Evolutionary conservation across 2,888 invertebrate species (phyloP), one percentile per base, ranked within the genome.

Genomic region (Tachina fera): DNA sequence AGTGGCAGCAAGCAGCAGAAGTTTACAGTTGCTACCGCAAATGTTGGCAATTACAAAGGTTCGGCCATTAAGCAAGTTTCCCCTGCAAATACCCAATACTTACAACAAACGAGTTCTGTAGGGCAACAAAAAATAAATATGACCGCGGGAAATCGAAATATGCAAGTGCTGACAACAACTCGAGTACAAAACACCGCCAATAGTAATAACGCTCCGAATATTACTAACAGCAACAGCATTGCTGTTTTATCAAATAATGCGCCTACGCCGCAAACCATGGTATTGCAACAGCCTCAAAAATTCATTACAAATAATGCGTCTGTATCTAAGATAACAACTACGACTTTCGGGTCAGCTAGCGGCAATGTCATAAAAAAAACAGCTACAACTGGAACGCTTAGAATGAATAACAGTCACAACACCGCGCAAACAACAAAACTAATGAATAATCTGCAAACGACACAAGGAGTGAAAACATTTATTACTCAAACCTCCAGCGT

Each of bases 331-430:
- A 85, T 87, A 61, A 83, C 68, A 60, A 60, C 60, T 19, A 13
- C 74, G 31, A 49, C 53, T 88, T 87, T 88, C 85, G 70, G 68
- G 14, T 63, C 85, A 16, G 68, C 71, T 13, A 43, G 68, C 45
- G 88, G 89, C n/a, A 91, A 90, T 86, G 87, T 90, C 79, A 83
- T 91, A 51, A 92, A 92, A 19, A 90, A 90, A 83, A 84, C 89
- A 13, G 82, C 87, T 1, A 83, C 87, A 2, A 79, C 86, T 19
- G 83, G 51, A 83, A 88, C 87, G 76, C 88, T 77, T 84, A 88
- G 88, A 88, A 90, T 83, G 81, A 89, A 83, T 87, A 89, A 60
- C 88, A 89, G 76, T 83, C 88, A 75, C 68, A 84, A 47, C 41
- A 70, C 78, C 9, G 5, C 65, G 13, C 47, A 65, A 10, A 39